Evolutionary conservation across 2,113 vertebrate genomes (phyloP).

Genomic region (Sialia sialis): DNA sequence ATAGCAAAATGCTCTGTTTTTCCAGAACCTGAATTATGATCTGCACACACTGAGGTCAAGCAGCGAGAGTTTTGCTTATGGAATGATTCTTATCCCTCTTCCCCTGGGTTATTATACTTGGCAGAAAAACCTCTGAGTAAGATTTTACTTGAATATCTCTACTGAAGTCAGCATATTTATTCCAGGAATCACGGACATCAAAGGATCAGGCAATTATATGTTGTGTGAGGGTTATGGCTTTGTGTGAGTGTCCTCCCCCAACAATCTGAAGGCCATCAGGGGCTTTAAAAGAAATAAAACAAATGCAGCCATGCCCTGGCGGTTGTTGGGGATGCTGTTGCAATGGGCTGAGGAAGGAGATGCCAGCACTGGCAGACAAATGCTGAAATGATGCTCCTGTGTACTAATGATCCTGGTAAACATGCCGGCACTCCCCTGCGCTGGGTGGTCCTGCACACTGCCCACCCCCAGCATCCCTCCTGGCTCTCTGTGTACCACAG

Average conservation of each 20-base stretch:
- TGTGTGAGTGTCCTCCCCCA: neutral
- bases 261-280: neutral
- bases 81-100: conserved; percentile 65
- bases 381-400: neutral
- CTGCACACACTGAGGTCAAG: conserved; percentile 63
- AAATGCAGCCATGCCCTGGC: neutral
- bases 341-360: rapidly evolving
- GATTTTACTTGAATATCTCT: conserved; percentile 66
- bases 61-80: conserved; percentile 56
- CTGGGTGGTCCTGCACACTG: neutral
- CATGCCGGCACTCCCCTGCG: rapidly evolving
- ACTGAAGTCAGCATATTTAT: conserved; percentile 61
- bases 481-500: rapidly evolving
- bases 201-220: conserved; percentile 42
- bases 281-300: neutral
- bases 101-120: conserved; percentile 64
- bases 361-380: neutral
- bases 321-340: rapidly evolving
- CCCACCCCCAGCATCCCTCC: neutral
- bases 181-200: conserved; percentile 42
- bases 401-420: neutral
- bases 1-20: conserved; percentile 57
- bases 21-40: conserved; percentile 65
- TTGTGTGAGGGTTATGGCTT: conserved; percentile 30
- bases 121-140: conserved; percentile 63